Evolutionary conservation across 2,797 vertebrate genomes (phyloP).

Genomic region (Gadopsis marmoratus): DNA sequence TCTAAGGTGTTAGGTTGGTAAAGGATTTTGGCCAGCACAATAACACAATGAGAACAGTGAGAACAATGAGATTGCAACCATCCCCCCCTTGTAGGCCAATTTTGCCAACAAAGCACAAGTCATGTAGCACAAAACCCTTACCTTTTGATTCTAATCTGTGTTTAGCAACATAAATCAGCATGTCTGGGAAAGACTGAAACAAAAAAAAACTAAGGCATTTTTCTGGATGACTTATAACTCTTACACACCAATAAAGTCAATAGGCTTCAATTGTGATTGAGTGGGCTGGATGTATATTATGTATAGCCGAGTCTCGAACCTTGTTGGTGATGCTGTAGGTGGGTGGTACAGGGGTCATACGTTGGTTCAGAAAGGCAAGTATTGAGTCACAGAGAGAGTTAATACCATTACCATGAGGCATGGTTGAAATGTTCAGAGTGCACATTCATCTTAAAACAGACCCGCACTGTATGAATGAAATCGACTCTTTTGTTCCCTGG

Average conservation of each 20-base stretch:
- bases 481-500: constrained; percentile 70
- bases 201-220: constrained; percentile 51
- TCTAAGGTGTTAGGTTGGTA: constrained; percentile 65
- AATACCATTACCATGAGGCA: constrained; percentile 76
- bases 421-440: constrained; percentile 64
- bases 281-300: constrained; percentile 20
- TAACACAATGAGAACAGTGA: constrained; percentile 59
- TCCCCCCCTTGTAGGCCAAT: constrained; percentile 45
- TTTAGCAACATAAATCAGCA: constrained; percentile 62
- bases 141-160: constrained; percentile 75
- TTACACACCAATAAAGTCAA: constrained; percentile 57
- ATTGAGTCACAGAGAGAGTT: constrained; percentile 68
- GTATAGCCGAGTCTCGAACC: constrained; percentile 13
- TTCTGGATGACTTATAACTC: constrained; percentile 53
- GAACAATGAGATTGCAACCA: constrained; percentile 50
- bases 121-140: constrained; percentile 73
- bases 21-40: constrained; percentile 61
- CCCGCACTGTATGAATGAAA: constrained; percentile 60
- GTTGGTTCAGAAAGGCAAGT: constrained; percentile 60
- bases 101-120: constrained; percentile 64
- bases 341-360: constrained; percentile 65
- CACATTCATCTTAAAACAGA: constrained; percentile 69
- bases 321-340: constrained; percentile 39
- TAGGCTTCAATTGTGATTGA: constrained; percentile 64
- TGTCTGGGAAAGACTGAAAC: constrained; percentile 69